Conservation (phyloP, 2,888 invertebrate species). For the Lycocerus yunnanus region DNA sequence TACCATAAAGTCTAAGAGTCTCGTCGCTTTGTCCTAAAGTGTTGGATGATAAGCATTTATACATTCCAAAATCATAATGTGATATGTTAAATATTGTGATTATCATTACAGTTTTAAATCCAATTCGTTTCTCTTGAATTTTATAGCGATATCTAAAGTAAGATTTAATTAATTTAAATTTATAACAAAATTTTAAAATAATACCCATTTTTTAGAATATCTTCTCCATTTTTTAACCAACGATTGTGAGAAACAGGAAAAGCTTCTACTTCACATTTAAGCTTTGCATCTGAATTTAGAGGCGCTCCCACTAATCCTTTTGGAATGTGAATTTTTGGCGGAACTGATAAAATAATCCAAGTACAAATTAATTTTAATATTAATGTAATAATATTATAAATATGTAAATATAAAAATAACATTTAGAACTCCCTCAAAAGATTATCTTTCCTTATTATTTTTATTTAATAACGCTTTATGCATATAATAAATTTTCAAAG, state of each 20-base stretch:
- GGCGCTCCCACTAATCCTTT: slow-evolving; percentile 68
- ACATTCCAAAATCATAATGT: slow-evolving; percentile 66
- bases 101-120: slow-evolving; percentile 67
- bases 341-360: slow-evolving; percentile 55
- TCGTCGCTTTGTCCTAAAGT: slow-evolving; percentile 73
- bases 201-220: slow-evolving; percentile 60
- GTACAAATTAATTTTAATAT: not conserved
- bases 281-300: slow-evolving; percentile 62
- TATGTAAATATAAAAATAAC: not conserved
- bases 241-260: slow-evolving; percentile 69
- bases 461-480: not conserved
- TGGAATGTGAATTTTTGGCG: slow-evolving; percentile 65
- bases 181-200: not conserved
- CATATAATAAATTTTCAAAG: no score
- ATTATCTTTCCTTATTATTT: not conserved
- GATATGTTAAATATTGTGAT: slow-evolving; percentile 67
- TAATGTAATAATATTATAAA: slow-evolving; percentile 5
- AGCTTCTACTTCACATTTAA: slow-evolving; percentile 68
- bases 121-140: slow-evolving; percentile 64
- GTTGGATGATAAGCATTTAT: slow-evolving; percentile 73
- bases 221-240: slow-evolving; percentile 63
- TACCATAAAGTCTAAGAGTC: slow-evolving; percentile 71
- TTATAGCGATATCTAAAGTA: slow-evolving; percentile 65
- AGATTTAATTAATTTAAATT: slow-evolving; percentile 1
- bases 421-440: not conserved